A percentile compares a stretch with the other conserved stretches of the same genome.
Conservation (phyloP, 2,113 vertebrate species). For the Puma concolor region DNA sequence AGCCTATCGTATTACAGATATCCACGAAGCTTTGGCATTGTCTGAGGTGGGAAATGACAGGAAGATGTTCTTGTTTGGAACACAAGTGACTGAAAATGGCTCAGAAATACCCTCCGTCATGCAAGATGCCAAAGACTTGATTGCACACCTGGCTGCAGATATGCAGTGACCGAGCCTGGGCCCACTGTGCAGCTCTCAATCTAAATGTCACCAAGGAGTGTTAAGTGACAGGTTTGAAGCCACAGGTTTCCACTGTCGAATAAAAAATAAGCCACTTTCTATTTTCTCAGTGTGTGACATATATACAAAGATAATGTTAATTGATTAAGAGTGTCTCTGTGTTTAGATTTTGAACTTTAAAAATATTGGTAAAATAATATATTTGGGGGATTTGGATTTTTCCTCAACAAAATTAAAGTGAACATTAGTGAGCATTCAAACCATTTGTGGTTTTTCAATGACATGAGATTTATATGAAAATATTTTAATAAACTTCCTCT, state of each 20-base stretch:
- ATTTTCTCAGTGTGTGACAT: conserved; percentile 48
- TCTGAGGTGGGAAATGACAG: conserved; percentile 90
- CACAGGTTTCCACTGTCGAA: conserved; percentile 26
- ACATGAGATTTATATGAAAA: background rate
- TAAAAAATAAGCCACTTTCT: conserved; percentile 67
- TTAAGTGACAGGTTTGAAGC: background rate
- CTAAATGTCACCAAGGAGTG: background rate
- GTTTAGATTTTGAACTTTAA: conserved; percentile 66
- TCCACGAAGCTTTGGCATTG: conserved; percentile 92
- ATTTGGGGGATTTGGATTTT: conserved; percentile 48
- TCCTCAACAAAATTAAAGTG: conserved; percentile 49
- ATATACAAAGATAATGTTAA: conserved; percentile 56
- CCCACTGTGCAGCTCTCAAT: rapidly evolving
- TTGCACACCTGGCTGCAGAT: conserved; percentile 89
- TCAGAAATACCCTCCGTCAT: conserved; percentile 87
- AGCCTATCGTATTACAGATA: conserved; percentile 92
- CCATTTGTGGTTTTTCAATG: conserved; percentile 9
- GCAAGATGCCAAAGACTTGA: conserved; percentile 92
- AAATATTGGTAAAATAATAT: conserved; percentile 69
- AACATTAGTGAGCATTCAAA: background rate
- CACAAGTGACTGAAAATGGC: conserved; percentile 86
- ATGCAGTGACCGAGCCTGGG: conserved; percentile 62
- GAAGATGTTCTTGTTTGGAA: conserved; percentile 94
- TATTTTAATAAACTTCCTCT: conserved; percentile 12
- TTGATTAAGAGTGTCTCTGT: conserved; percentile 61